Conservation (phyloP, 2,797 vertebrate species). For the Lacerta agilis region DNA sequence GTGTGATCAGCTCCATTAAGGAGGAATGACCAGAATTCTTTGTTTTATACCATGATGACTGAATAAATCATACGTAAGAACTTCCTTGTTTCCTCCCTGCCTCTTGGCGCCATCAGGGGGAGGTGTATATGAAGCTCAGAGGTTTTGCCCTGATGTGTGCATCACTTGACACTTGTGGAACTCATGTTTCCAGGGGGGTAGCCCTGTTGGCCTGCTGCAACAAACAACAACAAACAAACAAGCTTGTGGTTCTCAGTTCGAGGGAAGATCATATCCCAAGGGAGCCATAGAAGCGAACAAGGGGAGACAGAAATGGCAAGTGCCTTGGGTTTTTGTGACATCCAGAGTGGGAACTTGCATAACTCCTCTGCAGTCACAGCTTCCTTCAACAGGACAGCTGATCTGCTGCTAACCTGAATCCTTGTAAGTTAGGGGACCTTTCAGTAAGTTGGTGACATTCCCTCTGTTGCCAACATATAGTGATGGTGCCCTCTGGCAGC, state of each 20-base stretch:
- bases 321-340: neutral
- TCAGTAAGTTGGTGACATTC: constrained; percentile 29
- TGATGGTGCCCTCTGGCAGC: constrained; percentile 32
- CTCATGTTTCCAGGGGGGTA: too few relatives aligned
- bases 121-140: neutral
- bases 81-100: too few relatives aligned
- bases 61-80: too few relatives aligned
- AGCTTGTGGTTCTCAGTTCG: neutral
- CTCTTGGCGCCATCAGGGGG: neutral
- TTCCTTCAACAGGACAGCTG: neutral
- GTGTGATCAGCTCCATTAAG: too few relatives aligned
- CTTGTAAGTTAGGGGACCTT: constrained; percentile 4
- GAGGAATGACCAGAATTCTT: too few relatives aligned
- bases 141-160: neutral
- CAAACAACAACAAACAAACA: neutral
- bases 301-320: neutral
- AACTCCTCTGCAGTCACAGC: neutral
- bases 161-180: too few relatives aligned
- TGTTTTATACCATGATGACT: too few relatives aligned
- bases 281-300: neutral
- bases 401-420: neutral
- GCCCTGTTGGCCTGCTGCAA: neutral
- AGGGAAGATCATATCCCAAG: neutral
- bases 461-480: constrained; percentile 3
- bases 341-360: neutral